Conservation (phyloP, 2,797 vertebrate genomes). For the Vespertilio murinus region DNA sequence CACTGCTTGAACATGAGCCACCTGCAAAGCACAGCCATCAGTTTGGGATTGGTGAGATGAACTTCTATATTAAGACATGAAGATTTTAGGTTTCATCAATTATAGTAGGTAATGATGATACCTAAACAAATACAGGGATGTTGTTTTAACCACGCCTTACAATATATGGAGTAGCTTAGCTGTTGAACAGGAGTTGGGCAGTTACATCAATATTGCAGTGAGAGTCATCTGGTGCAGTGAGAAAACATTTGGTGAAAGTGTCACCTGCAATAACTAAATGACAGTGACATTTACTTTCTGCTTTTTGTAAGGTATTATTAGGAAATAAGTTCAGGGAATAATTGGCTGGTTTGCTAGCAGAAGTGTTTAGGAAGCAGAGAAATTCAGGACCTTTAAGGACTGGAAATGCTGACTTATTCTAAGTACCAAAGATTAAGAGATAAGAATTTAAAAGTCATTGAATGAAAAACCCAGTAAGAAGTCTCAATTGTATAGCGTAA, state of each 20-base stretch:
- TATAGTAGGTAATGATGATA: neutral
- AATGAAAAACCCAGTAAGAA: neutral
- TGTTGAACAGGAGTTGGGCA: neutral
- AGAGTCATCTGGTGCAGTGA: neutral
- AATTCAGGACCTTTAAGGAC: neutral
- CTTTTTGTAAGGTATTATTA: conserved; percentile 34
- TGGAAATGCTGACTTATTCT: neutral
- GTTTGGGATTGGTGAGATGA: neutral
- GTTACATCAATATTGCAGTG: conserved; percentile 37
- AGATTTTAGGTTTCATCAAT: neutral
- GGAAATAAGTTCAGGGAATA: conserved; percentile 25
- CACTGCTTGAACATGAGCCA: neutral
- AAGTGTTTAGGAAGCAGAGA: conserved; percentile 8
- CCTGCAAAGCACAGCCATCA: neutral
- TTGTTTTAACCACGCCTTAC: conserved; percentile 17
- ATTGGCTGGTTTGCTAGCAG: neutral
- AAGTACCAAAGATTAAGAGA: neutral
- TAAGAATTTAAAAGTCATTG: conserved; percentile 14
- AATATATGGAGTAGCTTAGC: neutral
- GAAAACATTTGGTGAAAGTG: conserved; percentile 40
- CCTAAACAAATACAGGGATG: neutral
- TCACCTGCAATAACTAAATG: neutral
- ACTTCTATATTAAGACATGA: neutral
- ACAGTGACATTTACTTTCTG: conserved; percentile 27
- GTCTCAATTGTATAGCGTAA: neutral